Conservation (phyloP, 2,113 vertebrate species). For the Tragulus kanchil region DNA sequence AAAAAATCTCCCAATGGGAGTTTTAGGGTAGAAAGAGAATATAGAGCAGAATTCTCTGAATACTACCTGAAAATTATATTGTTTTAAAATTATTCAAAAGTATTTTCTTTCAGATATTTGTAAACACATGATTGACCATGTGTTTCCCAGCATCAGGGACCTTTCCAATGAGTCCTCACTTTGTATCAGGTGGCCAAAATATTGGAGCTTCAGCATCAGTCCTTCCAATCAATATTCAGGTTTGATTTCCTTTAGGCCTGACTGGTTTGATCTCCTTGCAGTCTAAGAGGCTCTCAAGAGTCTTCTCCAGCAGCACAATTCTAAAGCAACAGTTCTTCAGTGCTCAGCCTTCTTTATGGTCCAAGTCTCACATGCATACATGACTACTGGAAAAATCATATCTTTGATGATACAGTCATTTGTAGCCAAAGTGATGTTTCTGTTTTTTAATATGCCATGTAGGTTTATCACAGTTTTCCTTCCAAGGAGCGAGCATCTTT, state of each 20-base stretch:
- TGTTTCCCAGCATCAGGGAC: background rate
- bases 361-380: background rate
- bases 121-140: too few species aligned
- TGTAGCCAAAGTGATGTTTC: background rate
- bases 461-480: background rate
- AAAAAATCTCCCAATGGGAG: background rate
- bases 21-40: background rate
- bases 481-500: background rate
- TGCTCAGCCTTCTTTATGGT: background rate
- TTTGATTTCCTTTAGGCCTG: background rate
- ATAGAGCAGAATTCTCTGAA: background rate
- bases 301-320: background rate
- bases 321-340: background rate
- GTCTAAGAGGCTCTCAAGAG: background rate
- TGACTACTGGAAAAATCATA: background rate
- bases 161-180: background rate
- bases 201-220: background rate
- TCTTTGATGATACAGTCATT: background rate
- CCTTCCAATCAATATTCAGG: background rate
- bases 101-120: background rate
- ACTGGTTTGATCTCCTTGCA: background rate
- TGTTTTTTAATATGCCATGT: background rate
- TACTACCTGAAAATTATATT: background rate
- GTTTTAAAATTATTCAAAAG: conserved; percentile 42
- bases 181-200: background rate